phyloP scores from a whole-genome alignment of 2,113 vertebrate genomes.

The Menidia beryllina region DNA sequence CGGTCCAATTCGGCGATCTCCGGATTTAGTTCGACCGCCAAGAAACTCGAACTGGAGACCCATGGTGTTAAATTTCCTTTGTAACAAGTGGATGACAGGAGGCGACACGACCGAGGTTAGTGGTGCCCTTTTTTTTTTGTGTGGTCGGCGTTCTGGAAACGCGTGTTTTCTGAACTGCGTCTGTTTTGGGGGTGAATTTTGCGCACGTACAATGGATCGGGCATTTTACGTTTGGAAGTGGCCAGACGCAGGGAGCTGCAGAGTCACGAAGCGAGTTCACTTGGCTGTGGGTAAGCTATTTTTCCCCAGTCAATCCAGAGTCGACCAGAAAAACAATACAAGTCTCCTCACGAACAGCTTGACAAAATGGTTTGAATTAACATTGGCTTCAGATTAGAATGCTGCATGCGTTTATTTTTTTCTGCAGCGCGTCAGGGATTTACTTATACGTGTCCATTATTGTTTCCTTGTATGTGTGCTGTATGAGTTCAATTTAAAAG shows the following conservation, averaged over 20 bases:
- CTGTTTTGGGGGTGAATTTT: not conserved
- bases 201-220: not conserved
- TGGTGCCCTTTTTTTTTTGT: conserved; percentile 36
- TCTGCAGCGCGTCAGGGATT: not conserved
- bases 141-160: not conserved
- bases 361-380: not conserved
- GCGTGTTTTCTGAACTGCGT: not conserved
- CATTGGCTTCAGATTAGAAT: not conserved
- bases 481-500: conserved; percentile 17
- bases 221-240: not conserved
- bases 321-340: conserved; percentile 20
- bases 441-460: conserved; percentile 31
- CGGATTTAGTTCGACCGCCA: conserved; percentile 40
- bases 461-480: conserved; percentile 5
- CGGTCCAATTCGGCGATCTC: not conserved
- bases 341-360: not conserved
- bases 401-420: not conserved
- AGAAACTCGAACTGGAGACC: conserved; percentile 65
- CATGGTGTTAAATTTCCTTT: conserved; percentile 57
- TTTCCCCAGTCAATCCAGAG: conserved; percentile 1
- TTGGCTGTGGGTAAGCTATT: conserved; percentile 29
- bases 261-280: conserved; percentile 59
- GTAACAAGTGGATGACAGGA: conserved; percentile 81
- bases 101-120: conserved; percentile 79
- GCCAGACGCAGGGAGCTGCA: conserved; percentile 26